Evolutionary conservation across 37 sponge, comb jelly and placozoan species (phyloP).

Genomic region (Chondrilla cf. caribensis): DNA sequence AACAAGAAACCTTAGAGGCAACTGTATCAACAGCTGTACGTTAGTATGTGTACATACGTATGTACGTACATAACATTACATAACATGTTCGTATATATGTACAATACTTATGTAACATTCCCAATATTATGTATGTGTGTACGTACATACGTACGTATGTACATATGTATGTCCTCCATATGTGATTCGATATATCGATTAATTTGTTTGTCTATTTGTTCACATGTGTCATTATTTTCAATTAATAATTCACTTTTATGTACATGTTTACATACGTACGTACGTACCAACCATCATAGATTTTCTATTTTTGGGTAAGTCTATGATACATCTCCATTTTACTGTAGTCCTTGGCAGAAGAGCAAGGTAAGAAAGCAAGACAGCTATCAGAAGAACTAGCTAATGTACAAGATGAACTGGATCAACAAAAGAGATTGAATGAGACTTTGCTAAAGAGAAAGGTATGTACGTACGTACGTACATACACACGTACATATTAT

Average conservation of each 20-base stretch:
- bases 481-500: background rate
- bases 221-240: too few species aligned
- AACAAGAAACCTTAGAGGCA: background rate
- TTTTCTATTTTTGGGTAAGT: too few species aligned
- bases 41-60: background rate
- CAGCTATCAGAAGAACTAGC: constrained; percentile 6
- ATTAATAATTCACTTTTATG: too few species aligned
- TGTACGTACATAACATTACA: background rate
- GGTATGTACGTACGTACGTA: background rate
- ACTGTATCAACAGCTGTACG: constrained; percentile 1
- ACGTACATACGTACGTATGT: too few species aligned
- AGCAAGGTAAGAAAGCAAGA: background rate
- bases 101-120: background rate
- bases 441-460: background rate
- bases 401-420: constrained; percentile 8
- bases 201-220: too few species aligned
- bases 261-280: too few species aligned
- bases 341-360: constrained; percentile 10
- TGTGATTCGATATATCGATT: too few species aligned
- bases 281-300: too few species aligned
- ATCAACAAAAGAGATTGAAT: constrained; percentile 21
- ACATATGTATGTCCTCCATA: too few species aligned
- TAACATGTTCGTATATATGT: background rate
- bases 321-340: background rate
- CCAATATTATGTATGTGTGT: background rate